Percentiles rank a stretch among this genome's conserved stretches.
Conservation (phyloP, 2,888 invertebrate genomes). For the Mantis religiosa region DNA sequence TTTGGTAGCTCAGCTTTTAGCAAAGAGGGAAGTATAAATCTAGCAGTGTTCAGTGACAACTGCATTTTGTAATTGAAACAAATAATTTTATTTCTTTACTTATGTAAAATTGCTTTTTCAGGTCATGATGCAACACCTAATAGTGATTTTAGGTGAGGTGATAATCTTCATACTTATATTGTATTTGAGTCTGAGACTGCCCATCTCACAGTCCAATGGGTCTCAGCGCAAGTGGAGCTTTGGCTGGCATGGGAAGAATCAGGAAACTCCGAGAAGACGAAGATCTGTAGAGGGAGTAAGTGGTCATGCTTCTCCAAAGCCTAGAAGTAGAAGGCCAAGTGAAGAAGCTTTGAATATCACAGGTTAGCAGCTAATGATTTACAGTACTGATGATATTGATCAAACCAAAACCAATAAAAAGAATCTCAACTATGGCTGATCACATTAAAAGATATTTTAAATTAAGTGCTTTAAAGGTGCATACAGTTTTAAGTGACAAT, state of each 20-base stretch:
- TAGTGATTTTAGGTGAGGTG: conserved; percentile 39
- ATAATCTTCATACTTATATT: conserved; percentile 43
- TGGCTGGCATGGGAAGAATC: conserved; percentile 25
- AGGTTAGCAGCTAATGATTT: conserved; percentile 38
- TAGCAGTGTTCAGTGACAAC: no score
- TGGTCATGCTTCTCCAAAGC: conserved; percentile 39
- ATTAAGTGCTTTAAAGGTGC: no score
- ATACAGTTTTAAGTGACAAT: no score
- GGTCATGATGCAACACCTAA: conserved; percentile 39
- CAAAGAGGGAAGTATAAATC: no score
- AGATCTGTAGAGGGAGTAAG: conserved; percentile 55
- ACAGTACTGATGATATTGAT: no score
- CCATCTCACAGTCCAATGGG: conserved; percentile 44
- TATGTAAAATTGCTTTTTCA: not conserved
- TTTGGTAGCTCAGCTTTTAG: no score
- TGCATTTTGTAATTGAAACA: not conserved
- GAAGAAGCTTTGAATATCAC: conserved; percentile 52
- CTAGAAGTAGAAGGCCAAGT: conserved; percentile 64
- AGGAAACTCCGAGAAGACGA: conserved; percentile 31
- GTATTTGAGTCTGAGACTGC: conserved; percentile 49
- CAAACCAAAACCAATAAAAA: no score
- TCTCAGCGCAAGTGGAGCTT: conserved; percentile 34
- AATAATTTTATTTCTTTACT: no score
- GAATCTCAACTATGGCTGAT: no score
- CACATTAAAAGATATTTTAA: no score